These are phyloP conservation scores for Dromius quadrimaculatus DNA, from an alignment of 2,888 invertebrate species.

Conservation along the genomic window DNA sequence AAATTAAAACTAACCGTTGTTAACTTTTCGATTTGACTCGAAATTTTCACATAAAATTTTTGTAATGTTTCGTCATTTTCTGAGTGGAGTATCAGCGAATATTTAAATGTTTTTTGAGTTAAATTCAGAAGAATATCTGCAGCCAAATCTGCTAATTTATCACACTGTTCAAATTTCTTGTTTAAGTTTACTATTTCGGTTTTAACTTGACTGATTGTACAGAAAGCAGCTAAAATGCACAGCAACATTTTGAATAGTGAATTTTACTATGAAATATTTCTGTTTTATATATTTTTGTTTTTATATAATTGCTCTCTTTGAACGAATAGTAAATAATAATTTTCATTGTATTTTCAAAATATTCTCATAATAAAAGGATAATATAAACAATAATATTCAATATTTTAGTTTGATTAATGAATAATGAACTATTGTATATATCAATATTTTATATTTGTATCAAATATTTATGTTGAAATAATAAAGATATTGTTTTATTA, in stretches of 20 bases:
- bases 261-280: conserved; percentile 7
- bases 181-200: background rate
- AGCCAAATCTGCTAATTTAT: background rate
- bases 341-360: conserved; percentile 11
- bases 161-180: background rate
- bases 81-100: conserved; percentile 3
- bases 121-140: background rate
- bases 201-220: background rate
- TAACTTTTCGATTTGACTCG: background rate
- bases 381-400: too few species aligned
- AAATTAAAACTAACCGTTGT: background rate
- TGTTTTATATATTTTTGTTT: background rate
- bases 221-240: background rate
- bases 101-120: background rate
- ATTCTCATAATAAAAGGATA: conserved; percentile 2
- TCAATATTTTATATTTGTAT: too few species aligned
- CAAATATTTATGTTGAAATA: too few species aligned
- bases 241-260: background rate
- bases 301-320: conserved; percentile 19
- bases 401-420: too few species aligned
- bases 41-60: conserved; percentile 1
- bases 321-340: background rate
- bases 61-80: background rate
- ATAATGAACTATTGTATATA: too few species aligned
- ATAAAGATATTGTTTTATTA: too few species aligned